These are phyloP conservation scores for Baccha elongata DNA, from an alignment of 2,888 invertebrate species.

Conservation along the genomic window DNA sequence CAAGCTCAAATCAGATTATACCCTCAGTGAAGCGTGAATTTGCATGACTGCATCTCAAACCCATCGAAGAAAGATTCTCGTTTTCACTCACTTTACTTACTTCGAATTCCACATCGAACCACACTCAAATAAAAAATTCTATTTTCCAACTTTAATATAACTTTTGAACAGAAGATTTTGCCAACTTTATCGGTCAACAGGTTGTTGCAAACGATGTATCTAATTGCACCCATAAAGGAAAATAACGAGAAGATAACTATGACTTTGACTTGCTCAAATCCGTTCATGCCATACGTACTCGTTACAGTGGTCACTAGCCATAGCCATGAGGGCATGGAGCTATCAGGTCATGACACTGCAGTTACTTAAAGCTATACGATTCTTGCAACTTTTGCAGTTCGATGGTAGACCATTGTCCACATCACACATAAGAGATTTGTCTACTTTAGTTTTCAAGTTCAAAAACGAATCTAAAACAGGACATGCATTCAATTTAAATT, in stretches of 20 bases:
- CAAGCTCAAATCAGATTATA: constrained; percentile 32
- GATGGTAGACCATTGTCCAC: constrained; percentile 37
- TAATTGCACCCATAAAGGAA: constrained; percentile 46
- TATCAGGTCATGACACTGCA: constrained; percentile 53
- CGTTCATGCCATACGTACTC: constrained; percentile 55
- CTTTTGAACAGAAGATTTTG: neutral
- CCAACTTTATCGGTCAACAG: constrained; percentile 48
- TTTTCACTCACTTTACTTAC: neutral
- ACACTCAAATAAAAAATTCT: neutral
- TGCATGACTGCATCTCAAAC: neutral
- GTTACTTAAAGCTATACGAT: constrained; percentile 57
- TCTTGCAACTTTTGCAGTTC: constrained; percentile 52
- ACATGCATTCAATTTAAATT: constrained; percentile 55
- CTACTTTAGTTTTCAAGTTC: constrained; percentile 4
- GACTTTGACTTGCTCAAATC: constrained; percentile 38
- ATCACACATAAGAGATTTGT: neutral
- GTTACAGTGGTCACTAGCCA: constrained; percentile 60
- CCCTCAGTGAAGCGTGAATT: constrained; percentile 34
- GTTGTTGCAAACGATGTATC: neutral
- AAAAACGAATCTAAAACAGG: constrained; percentile 23
- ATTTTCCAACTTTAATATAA: neutral
- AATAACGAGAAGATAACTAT: constrained; percentile 21
- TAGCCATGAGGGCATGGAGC: constrained; percentile 20
- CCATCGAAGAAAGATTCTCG: neutral
- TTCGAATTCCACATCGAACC: neutral